Evolutionary conservation across 2,888 invertebrate genomes (phyloP), one percentile per base, ranked within the genome.

Genomic region (Volucella zonaria): DNA sequence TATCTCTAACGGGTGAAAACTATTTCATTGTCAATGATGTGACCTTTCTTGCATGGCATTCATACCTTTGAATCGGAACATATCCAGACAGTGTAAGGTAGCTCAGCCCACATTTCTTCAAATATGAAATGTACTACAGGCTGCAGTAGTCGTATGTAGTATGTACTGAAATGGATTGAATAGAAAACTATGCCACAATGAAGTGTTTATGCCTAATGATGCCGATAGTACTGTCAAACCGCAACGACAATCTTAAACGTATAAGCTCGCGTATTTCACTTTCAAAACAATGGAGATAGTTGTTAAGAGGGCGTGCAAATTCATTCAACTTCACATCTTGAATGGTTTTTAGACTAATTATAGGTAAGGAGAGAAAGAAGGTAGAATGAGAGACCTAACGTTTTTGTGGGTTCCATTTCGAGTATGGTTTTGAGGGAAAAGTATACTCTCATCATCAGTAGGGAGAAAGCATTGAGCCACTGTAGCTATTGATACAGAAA

Each of bases 21-120:
- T 45, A 45, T 79, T 83, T 83, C 82, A 79, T 75, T 83, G 82
- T 83, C 82, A 83, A 83, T 79, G 79, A 68, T 79, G 79, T 66
- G 79, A 83, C 82, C 82, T 83, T 83, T 83, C 40, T 64, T 74
- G 78, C 42, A 68, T 68, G 40, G 38, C 59, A 31, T 31, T 31
- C 31, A 31, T 31, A 31, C 31, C 6, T 31, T 31, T 31, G 31
- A 31, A 31, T 31, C 31, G 6, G 31, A 31, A 31, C 2, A 6
- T 3, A 4, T 31, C 31, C 31, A 10, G 11, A 14, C 42, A 3
- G 54, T 23, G 49, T 15, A 49, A 61, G 51, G 66, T 56, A 43
- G 74, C 40, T 40, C 62, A 68, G 62, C 74, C 68, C 59, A 59
- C 74, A 75, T 75, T 70, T 70, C 54, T 64, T 54, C 12, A 47